Conservation (phyloP, 2,113 vertebrate species). For the Nibea albiflora region DNA sequence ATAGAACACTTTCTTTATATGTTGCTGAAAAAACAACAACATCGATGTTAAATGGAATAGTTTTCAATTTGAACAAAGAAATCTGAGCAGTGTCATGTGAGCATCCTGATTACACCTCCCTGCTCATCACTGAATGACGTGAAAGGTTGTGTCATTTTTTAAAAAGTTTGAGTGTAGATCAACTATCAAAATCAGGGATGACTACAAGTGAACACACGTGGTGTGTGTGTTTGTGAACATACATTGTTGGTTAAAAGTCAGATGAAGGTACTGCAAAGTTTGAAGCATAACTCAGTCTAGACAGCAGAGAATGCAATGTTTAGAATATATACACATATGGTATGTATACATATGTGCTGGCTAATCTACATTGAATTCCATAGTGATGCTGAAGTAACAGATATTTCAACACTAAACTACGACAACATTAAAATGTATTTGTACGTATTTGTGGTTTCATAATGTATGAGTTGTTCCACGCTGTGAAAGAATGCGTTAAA, state of each 20-base stretch:
- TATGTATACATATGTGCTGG: neutral
- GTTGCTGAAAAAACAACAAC: neutral
- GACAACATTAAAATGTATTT: constrained; percentile 36
- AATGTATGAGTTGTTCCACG: constrained; percentile 21
- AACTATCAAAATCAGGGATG: neutral
- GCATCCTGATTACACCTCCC: neutral
- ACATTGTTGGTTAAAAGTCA: neutral
- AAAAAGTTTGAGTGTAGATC: neutral
- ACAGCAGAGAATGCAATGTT: too few relatives aligned
- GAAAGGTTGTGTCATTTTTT: neutral
- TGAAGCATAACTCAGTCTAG: neutral
- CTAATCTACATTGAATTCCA: too few relatives aligned
- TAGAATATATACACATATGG: neutral
- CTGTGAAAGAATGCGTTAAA: constrained; percentile 25
- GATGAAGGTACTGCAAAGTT: too few relatives aligned
- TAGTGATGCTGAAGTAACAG: neutral
- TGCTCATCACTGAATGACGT: neutral
- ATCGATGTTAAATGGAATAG: neutral
- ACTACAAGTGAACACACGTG: neutral
- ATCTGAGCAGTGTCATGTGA: neutral
- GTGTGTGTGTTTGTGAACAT: neutral
- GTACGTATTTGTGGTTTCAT: constrained; percentile 20
- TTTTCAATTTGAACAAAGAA: neutral
- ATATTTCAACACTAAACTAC: neutral
- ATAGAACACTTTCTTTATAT: neutral